Conservation (phyloP, 2,888 invertebrate species). For the Acleris emargana region DNA sequence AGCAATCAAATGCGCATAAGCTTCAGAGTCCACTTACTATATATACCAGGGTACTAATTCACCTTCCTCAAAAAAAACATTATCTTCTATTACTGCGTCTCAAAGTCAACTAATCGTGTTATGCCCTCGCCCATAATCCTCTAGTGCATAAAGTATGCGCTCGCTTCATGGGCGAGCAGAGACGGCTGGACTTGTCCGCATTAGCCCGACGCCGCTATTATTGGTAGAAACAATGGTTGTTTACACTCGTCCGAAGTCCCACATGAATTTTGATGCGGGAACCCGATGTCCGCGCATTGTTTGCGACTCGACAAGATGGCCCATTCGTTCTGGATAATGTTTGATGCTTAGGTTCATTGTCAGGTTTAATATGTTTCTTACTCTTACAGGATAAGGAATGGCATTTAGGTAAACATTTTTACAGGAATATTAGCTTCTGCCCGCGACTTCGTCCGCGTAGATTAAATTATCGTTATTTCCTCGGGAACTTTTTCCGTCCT, state of each 20-base stretch:
- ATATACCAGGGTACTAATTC: too few relatives aligned
- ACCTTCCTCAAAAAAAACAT: too few relatives aligned
- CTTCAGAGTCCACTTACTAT: too few relatives aligned
- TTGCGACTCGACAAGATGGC: slow-evolving; percentile 39
- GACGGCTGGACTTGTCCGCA: slow-evolving; percentile 46
- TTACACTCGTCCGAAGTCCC: slow-evolving; percentile 50
- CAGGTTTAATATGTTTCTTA: background rate
- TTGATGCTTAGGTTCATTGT: slow-evolving; percentile 5
- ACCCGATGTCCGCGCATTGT: slow-evolving; percentile 48
- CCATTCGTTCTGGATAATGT: slow-evolving; percentile 38
- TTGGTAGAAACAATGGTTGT: slow-evolving; percentile 69
- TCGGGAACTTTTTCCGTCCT: too few relatives aligned
- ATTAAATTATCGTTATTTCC: too few relatives aligned
- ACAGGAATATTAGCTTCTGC: too few relatives aligned
- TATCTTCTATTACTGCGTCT: too few relatives aligned
- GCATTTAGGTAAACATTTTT: background rate
- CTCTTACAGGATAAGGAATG: background rate
- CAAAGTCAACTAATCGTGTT: too few relatives aligned
- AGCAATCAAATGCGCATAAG: too few relatives aligned
- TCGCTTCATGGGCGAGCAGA: slow-evolving; percentile 45
- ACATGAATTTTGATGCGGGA: slow-evolving; percentile 64
- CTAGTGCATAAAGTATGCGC: slow-evolving; percentile 1
- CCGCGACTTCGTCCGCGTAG: too few relatives aligned
- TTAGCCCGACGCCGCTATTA: slow-evolving; percentile 38
- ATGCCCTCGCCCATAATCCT: background rate